Base-by-base conservation (phyloP, 1,140 invertebrate species). In the Procambarus clarkii region DNA sequence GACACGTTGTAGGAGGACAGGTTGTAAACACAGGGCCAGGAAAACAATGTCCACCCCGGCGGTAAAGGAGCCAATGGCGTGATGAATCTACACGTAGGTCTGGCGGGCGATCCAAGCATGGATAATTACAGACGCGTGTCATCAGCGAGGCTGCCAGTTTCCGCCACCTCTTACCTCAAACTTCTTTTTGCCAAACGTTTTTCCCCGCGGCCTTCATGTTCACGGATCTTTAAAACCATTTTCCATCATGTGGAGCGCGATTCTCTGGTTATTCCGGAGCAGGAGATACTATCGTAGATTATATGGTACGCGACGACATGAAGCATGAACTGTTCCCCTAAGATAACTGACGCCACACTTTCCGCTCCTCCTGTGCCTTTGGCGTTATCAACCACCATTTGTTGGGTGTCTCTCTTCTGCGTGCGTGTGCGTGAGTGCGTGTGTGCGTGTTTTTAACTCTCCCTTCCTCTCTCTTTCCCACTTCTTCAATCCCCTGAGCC, bases 311-410 rank as follows among this genome's bases (percentile, higher is more conserved):
- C 2, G 34, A 11, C 2, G 11, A 11, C 45, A 18, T 48, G 78
- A 80, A 48, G 21, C 78, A 80, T 48, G 78, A 50, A 80, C 48
- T 80, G 78, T 15, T 48, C n/a, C 50, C 46, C 15, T n/a, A 21
- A 18, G 78, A n/a, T 50, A n/a, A 18, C 50, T 80, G 78, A 80
- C 78, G 46, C 78, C 46, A 24, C 3, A 7, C 78, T 83, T 21
- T 64, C 58, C 11, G 24, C 34, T 24, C 15, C 58, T 64, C 3
- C 54, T 15, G 21, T 64, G 7, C 44, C 81, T 24, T 50, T 3
- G 15, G 21, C 58, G 13, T 58, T 64, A 46, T 34, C 80, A 8
- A 13, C 48, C 54, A 13, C 34, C 48, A 8, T 44, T 58, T 18
- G 34, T 34, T 58, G 3, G n/a, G 48, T 58, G 24, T 58, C 80